phyloP scores from a whole-genome alignment of 2,113 vertebrate genomes.

The Trinectes maculatus region DNA sequence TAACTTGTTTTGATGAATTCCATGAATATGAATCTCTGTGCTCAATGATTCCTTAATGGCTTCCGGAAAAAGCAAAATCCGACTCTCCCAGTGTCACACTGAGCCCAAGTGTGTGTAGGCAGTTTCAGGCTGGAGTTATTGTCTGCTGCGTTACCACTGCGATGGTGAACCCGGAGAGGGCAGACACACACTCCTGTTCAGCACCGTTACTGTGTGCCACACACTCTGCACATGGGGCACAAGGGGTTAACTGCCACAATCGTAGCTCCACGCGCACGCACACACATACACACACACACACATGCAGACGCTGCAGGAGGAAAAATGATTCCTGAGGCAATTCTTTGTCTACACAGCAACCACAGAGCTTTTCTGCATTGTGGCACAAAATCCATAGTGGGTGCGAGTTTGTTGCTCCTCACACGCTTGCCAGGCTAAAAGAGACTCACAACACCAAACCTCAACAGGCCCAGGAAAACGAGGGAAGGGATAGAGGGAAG shows the following conservation, averaged over 20 bases:
- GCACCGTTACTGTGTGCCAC: slow-evolving; percentile 53
- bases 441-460: slow-evolving; percentile 27
- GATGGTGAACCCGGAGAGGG: slow-evolving; percentile 48
- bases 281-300: too few species aligned
- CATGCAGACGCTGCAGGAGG: slow-evolving; percentile 39
- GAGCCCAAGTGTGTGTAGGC: slow-evolving; percentile 36
- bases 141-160: slow-evolving; percentile 54
- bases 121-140: slow-evolving; percentile 40
- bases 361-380: slow-evolving; percentile 43
- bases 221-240: slow-evolving; percentile 38
- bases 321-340: slow-evolving; percentile 54
- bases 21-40: slow-evolving; percentile 57
- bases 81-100: slow-evolving; percentile 14
- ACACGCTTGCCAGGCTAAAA: slow-evolving; percentile 25
- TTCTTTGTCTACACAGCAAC: slow-evolving; percentile 46
- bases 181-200: slow-evolving; percentile 55
- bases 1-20: slow-evolving; percentile 66
- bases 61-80: slow-evolving; percentile 20
- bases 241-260: slow-evolving; percentile 53
- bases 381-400: slow-evolving; percentile 47
- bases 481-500: slow-evolving; percentile 1
- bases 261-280: slow-evolving; percentile 31
- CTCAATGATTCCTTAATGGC: slow-evolving; percentile 57
- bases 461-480: slow-evolving; percentile 13
- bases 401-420: slow-evolving; percentile 29